Base-by-base conservation (phyloP, 2,888 invertebrate genomes). In the Amphipoea oculea region DNA sequence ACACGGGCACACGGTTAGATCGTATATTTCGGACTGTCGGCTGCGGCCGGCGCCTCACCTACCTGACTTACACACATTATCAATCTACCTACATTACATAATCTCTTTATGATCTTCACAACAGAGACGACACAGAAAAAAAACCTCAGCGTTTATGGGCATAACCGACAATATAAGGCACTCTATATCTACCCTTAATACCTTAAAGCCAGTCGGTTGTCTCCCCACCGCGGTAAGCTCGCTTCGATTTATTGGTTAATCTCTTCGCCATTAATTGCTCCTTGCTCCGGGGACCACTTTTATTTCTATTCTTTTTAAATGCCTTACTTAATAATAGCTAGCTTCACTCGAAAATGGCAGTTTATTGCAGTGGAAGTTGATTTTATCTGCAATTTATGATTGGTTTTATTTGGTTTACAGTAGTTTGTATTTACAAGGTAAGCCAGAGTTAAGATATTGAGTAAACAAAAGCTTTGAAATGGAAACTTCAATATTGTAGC, bases 211-310 rank as follows among this genome's bases (percentile, higher is more conserved):
- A 45, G 29, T 65, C 54, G 77, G 78, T 76, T 81, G 84, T 88
- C 86, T 79, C 79, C 69, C 83, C 78, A 78, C 87, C 79, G 82
- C 86, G 70, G 88, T 87, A 88, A 85, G 89, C 86, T 88, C 88
- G 75, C 86, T 83, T 89, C 90, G 91, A 92, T 93, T 93, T 93
- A 92, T 93, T 92, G 91, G 90, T 90, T 90, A 90, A 91, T 92
- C 89, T 89, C 86, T 89, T 84, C 87, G 84, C 88, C 88, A 90
- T 92, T 94, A 94, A 95, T 95, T 94, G 92, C 92, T 88, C 73
- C 79, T 69, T 84, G 86, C 88, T 87, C 80, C 71, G 81, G 84
- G 83, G 87, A 82, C 81, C 76, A 86, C 88, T 90, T 89, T 91
- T 92, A 91, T 91, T 92, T 92, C 88, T 92, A 87, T 90, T 91